phyloP scores from a whole-genome alignment of 2,888 invertebrate genomes.

The Cyclophora punctaria region DNA sequence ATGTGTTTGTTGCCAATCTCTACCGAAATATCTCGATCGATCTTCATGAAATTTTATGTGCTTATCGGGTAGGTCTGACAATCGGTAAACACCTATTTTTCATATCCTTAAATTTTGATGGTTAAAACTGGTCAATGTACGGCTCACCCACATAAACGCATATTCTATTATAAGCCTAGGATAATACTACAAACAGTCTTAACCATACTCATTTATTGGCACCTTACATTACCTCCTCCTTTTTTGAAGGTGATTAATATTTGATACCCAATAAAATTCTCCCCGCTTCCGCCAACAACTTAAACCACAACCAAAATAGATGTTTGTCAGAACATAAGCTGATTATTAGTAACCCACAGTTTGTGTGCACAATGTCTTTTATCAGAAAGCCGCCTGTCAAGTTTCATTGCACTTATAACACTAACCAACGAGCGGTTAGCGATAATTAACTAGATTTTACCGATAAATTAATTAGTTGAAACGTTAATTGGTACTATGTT shows the following conservation, averaged over 20 bases:
- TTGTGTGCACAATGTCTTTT: conserved; percentile 42
- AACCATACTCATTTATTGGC: background rate
- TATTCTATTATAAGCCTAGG: too few species aligned
- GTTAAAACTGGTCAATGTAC: too few species aligned
- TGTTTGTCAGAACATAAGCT: conserved; percentile 44
- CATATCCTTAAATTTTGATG: too few species aligned
- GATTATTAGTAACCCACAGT: conserved; percentile 51
- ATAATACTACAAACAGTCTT: background rate
- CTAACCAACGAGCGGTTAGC: too few species aligned
- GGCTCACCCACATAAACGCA: background rate
- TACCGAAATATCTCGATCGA: too few species aligned
- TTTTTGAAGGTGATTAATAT: background rate
- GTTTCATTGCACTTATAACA: conserved; percentile 16
- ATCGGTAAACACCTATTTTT: too few species aligned
- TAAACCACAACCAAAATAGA: conserved; percentile 26
- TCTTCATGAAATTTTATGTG: too few species aligned
- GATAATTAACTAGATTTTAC: background rate
- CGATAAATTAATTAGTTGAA: conserved; percentile 10
- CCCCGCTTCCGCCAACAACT: conserved; percentile 23
- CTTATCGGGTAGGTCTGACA: too few species aligned
- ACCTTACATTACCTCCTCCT: too few species aligned
- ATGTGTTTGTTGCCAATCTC: too few species aligned
- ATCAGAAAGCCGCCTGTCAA: conserved; percentile 21
- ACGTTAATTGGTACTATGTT: background rate
- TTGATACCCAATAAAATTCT: background rate